phyloP scores from a whole-genome alignment of 1,140 invertebrate species.

The Archegozetes longisetosus region DNA sequence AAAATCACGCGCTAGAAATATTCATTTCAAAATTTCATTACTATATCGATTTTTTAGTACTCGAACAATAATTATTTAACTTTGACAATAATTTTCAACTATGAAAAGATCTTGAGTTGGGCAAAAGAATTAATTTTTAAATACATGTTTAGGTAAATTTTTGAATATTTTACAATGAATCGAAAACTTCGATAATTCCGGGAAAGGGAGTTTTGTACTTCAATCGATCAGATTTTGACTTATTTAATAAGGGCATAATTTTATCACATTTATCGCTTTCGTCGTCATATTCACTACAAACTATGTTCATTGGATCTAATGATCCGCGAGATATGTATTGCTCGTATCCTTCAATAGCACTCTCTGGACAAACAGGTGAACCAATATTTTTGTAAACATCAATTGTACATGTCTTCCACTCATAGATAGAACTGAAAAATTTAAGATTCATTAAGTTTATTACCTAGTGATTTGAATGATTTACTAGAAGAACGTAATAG shows the following conservation, averaged over 20 bases:
- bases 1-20: background rate
- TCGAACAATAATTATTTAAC: background rate
- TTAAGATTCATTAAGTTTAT: background rate
- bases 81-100: background rate
- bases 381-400: background rate
- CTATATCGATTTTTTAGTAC: background rate
- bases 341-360: background rate
- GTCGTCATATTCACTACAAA: background rate
- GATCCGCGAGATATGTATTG: background rate
- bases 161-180: background rate
- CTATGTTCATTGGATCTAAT: background rate
- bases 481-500: too few species aligned
- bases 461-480: too few species aligned
- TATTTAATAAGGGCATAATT: background rate
- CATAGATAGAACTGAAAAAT: background rate
- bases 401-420: conserved; percentile 4
- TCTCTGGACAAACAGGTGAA: background rate
- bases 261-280: background rate
- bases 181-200: background rate
- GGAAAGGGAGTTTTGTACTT: background rate
- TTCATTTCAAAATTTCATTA: background rate
- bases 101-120: background rate
- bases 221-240: background rate
- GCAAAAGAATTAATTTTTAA: background rate
- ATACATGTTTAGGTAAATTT: background rate